Conservation (phyloP, 2,888 invertebrate species). For the Ochropleura plecta region DNA sequence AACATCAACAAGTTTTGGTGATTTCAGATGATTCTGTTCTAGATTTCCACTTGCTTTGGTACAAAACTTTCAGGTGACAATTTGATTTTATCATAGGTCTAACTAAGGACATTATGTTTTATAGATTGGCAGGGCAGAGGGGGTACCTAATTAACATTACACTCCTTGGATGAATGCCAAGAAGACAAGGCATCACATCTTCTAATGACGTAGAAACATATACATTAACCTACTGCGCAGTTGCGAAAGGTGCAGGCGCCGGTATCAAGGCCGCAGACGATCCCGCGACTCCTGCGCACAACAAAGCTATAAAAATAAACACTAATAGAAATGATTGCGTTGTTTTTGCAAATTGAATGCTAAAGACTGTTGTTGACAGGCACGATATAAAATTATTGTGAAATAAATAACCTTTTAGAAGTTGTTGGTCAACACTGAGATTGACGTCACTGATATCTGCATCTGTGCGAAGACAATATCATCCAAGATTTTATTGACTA, state of each 20-base stretch:
- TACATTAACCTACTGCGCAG: conserved; percentile 36
- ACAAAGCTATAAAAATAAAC: conserved; percentile 68
- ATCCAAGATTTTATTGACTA: not conserved
- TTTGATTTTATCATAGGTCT: not conserved
- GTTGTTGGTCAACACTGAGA: conserved; percentile 14
- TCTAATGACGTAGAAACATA: conserved; percentile 9
- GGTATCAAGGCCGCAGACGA: conserved; percentile 70
- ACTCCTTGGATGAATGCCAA: conserved; percentile 34
- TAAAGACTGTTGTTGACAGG: conserved; percentile 11
- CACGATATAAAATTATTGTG: not conserved
- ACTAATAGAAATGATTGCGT: conserved; percentile 29
- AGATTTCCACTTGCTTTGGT: no score
- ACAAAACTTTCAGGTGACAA: no score
- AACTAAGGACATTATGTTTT: not conserved
- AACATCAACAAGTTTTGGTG: no score
- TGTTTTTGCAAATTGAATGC: conserved; percentile 34
- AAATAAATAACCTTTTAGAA: conserved; percentile 14
- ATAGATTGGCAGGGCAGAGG: not conserved
- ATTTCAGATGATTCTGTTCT: no score
- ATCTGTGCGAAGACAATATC: not conserved
- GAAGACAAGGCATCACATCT: conserved; percentile 11
- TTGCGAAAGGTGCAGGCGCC: conserved; percentile 58
- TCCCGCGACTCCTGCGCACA: conserved; percentile 71
- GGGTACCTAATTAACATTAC: not conserved
- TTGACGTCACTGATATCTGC: not conserved